phyloP scores from a whole-genome alignment of 2,113 vertebrate species.

The Vulpes vulpes region DNA sequence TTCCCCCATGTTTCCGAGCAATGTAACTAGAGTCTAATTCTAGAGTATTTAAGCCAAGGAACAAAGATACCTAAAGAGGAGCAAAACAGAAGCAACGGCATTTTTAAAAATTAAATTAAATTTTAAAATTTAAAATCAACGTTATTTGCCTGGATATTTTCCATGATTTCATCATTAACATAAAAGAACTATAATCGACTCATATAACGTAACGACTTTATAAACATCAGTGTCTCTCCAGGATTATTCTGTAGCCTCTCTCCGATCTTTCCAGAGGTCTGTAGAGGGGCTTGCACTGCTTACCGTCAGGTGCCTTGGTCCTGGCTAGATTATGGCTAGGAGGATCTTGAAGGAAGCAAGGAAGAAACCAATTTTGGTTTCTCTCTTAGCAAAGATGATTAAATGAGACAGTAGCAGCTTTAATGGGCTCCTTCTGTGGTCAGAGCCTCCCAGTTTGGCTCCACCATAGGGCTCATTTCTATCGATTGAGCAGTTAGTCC shows the following conservation, averaged over 20 bases:
- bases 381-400: constrained; percentile 74
- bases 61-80: not conserved
- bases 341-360: constrained; percentile 41
- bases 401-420: constrained; percentile 79
- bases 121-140: not conserved
- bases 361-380: constrained; percentile 57
- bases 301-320: not conserved
- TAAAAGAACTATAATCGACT: not conserved
- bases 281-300: not conserved
- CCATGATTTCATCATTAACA: not conserved
- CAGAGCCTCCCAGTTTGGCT: constrained; percentile 74
- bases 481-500: constrained; percentile 84
- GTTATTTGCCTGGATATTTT: not conserved
- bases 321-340: not conserved
- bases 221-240: not conserved
- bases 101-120: not conserved
- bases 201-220: not conserved
- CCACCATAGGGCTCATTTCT: constrained; percentile 71
- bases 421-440: constrained; percentile 70
- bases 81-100: not conserved
- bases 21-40: not conserved
- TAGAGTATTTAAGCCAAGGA: not conserved
- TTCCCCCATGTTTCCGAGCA: not conserved
- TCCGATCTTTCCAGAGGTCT: not conserved
- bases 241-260: not conserved